Conservation (phyloP, 1,140 invertebrate species). For the Maniola jurtina region DNA sequence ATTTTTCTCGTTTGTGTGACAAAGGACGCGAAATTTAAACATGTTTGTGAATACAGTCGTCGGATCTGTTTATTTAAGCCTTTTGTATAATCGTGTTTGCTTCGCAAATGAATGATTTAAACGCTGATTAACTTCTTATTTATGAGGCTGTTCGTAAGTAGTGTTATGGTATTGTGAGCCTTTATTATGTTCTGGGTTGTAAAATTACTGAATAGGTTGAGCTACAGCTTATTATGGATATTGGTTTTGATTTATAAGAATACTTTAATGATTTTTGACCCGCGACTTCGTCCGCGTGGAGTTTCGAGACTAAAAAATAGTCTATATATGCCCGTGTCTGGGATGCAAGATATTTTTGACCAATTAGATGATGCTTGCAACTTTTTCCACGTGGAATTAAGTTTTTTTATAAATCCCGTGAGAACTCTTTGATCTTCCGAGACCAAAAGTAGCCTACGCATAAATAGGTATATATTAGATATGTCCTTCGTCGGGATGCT, state of each 20-base stretch:
- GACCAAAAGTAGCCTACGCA: too few species aligned
- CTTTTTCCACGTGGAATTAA: too few species aligned
- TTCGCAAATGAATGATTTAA: slow-evolving; percentile 68
- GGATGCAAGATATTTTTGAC: too few species aligned
- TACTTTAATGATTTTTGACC: not conserved
- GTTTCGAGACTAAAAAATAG: too few species aligned
- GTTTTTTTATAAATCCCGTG: too few species aligned
- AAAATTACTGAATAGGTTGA: not conserved
- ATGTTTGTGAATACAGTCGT: slow-evolving; percentile 59
- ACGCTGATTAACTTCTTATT: slow-evolving; percentile 47
- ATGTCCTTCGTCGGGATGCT: too few species aligned
- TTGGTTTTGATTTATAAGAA: not conserved
- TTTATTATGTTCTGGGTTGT: slow-evolving; percentile 23
- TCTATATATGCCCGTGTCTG: too few species aligned
- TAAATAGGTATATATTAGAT: too few species aligned
- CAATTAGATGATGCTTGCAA: too few species aligned
- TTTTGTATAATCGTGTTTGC: slow-evolving; percentile 49
- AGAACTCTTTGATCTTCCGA: too few species aligned
- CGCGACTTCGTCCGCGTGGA: too few species aligned
- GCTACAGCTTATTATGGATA: not conserved
- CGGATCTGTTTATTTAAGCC: slow-evolving; percentile 51
- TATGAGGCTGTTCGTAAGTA: slow-evolving; percentile 41
- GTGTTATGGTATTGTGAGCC: slow-evolving; percentile 38
- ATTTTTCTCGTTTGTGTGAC: slow-evolving; percentile 67
- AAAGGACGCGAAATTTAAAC: slow-evolving; percentile 60